Conservation (phyloP, 1,140 invertebrate genomes). For the Drosophila aff. region DNA sequence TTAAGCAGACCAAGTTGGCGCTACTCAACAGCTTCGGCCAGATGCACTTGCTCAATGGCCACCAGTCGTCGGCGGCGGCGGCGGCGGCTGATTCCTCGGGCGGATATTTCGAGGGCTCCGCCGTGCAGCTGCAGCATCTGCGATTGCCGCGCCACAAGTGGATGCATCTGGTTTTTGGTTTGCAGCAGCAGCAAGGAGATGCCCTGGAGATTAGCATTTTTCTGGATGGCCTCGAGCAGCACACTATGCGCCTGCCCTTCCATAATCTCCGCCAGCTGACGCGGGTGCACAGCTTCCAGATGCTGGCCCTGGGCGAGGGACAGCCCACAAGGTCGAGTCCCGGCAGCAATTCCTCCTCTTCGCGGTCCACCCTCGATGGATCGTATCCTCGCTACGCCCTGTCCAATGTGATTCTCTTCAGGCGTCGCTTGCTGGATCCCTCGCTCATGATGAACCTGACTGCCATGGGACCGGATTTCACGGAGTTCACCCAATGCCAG, state of each 20-base stretch:
- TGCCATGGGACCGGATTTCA: conserved; percentile 81
- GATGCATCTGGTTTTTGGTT: conserved; percentile 73
- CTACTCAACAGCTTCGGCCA: conserved; percentile 78
- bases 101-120: conserved; percentile 62
- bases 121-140: conserved; percentile 59
- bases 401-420: conserved; percentile 76
- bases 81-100: conserved; percentile 24
- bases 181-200: conserved; percentile 62
- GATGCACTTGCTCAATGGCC: conserved; percentile 78
- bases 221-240: conserved; percentile 74
- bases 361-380: conserved; percentile 62
- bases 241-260: conserved; percentile 60
- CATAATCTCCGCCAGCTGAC: conserved; percentile 56
- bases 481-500: conserved; percentile 78
- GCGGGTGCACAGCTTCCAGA: conserved; percentile 65
- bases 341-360: conserved; percentile 57
- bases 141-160: conserved; percentile 71
- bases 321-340: conserved; percentile 40
- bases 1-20: conserved; percentile 77
- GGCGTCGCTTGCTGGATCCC: conserved; percentile 52
- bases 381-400: conserved; percentile 55
- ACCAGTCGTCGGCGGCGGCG: conserved; percentile 4
- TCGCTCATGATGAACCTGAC: conserved; percentile 70
- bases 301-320: conserved; percentile 73
- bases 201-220: conserved; percentile 59